Evolutionary conservation across 1,140 invertebrate species (phyloP), one percentile per base, ranked within the genome.

Genomic region (Micrasema longulum): DNA sequence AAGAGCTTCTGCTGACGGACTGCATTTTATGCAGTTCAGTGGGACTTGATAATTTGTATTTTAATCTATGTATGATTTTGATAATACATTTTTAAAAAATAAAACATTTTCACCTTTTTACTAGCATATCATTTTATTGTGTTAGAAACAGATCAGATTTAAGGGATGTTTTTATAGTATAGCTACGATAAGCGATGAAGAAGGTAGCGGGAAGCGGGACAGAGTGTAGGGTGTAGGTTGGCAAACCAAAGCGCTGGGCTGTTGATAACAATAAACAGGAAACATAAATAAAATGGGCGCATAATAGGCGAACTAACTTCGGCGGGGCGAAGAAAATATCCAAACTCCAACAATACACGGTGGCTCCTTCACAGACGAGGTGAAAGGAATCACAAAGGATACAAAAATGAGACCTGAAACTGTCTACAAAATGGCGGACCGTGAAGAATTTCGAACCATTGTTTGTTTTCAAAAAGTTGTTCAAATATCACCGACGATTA

Each of bases 241-340:
- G 64, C 41, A 36, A 23, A 26, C 35, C 20, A 38, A 16, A 67
- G 16, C 36, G 5, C 45, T 52, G 65, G 47, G 35, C 43, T 16
- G 18, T 52, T 23, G 48, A 22, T 45, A 43, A 72, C 71, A 72
- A 72, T 72, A 72, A 67, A 72, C 71, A 72, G 71, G 71, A 72
- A 72, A 72, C 71, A 72, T 72, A 72, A 72, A 72, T 72, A 72
- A 72, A 72, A 72, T 67, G 41, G 35, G 64, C 45, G 64, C 64
- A 72, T 72, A 72, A 72, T 72, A 43, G 67, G n/a, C 20, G 52
- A 72, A 72, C 64, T 50, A 64, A 57, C 64, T 72, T 64, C 71
- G 64, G 22, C 36, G 43, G 38, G 18, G 1, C 14, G 31, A 68
- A 38, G 22, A 72, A 72, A 53, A 67, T 36, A 38, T 6, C 12